Conservation (phyloP, 1,140 invertebrate species). For the Antheraea mylitta region DNA sequence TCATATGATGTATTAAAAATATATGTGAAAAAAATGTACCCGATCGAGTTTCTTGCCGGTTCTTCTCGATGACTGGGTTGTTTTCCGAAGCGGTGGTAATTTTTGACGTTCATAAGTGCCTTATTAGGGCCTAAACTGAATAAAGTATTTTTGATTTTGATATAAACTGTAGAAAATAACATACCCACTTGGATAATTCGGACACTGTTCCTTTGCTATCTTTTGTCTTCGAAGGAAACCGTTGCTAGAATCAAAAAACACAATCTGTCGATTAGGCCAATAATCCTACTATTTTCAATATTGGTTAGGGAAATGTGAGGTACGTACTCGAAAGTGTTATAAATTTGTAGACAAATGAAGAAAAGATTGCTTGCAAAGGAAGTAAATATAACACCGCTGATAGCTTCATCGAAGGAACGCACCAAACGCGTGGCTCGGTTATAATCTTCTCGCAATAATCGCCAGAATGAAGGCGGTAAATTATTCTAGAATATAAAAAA, state of each 20-base stretch:
- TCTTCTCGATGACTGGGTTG: no score
- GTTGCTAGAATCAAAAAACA: conserved; percentile 19
- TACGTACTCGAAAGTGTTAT: conserved; percentile 82
- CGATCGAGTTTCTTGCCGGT: no score
- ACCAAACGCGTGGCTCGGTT: conserved; percentile 79
- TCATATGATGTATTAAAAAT: no score
- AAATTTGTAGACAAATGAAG: conserved; percentile 86
- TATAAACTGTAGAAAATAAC: neutral
- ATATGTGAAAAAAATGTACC: no score
- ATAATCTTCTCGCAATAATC: conserved; percentile 79
- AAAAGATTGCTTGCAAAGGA: conserved; percentile 86
- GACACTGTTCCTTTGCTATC: conserved; percentile 6
- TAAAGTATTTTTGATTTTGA: no score
- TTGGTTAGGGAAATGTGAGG: neutral
- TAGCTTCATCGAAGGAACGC: conserved; percentile 75
- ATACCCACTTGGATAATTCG: conserved; percentile 25
- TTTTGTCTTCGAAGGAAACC: neutral
- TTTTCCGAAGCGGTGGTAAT: no score
- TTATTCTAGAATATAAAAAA: conserved; percentile 57
- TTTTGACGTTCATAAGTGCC: no score
- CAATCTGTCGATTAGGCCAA: no score
- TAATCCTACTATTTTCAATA: no score
- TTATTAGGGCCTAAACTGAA: no score
- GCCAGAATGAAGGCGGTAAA: conserved; percentile 72
- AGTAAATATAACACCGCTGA: conserved; percentile 81